Percentiles rank a stretch among this genome's conserved stretches.
Evolutionary conservation across 2,888 invertebrate species (phyloP).

Genomic region (Oscheius onirici): DNA sequence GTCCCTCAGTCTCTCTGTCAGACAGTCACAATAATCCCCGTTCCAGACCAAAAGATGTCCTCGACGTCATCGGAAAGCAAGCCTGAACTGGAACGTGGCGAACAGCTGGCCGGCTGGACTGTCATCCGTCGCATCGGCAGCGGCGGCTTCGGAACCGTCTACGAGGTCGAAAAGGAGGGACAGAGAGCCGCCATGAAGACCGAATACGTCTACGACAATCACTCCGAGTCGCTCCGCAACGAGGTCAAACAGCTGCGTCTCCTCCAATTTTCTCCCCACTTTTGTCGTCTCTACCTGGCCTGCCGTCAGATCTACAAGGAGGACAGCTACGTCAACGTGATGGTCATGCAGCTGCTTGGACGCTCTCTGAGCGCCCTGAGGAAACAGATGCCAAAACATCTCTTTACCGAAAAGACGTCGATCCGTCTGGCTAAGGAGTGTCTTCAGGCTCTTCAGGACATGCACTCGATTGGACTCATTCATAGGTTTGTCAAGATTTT

Average conservation of each 20-base stretch:
- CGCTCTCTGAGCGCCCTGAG: constrained; percentile 57
- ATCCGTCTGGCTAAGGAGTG: constrained; percentile 54
- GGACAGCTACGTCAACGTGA: constrained; percentile 46
- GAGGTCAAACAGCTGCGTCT: constrained; percentile 53
- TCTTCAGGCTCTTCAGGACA: constrained; percentile 44
- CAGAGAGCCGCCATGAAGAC: constrained; percentile 54
- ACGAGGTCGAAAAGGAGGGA: constrained; percentile 46
- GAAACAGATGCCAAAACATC: constrained; percentile 50
- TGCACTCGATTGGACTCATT: constrained; percentile 57
- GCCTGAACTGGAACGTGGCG: not conserved
- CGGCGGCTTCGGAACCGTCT: constrained; percentile 63
- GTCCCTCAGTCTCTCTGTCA: too few relatives aligned
- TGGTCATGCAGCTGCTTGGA: constrained; percentile 59
- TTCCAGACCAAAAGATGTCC: not conserved
- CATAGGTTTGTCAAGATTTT: constrained; percentile 36
- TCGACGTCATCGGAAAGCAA: constrained; percentile 17
- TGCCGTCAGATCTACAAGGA: constrained; percentile 33
- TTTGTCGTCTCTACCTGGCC: constrained; percentile 50
- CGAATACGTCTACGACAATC: constrained; percentile 44
- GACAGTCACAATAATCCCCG: too few relatives aligned
- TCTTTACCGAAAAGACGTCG: constrained; percentile 59
- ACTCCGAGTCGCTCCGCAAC: constrained; percentile 41
- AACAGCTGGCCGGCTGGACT: constrained; percentile 3
- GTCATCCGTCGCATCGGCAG: constrained; percentile 39
- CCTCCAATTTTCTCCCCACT: constrained; percentile 50